Conservation (phyloP, 2,888 invertebrate species). For the Pristionchus maxplancki region DNA sequence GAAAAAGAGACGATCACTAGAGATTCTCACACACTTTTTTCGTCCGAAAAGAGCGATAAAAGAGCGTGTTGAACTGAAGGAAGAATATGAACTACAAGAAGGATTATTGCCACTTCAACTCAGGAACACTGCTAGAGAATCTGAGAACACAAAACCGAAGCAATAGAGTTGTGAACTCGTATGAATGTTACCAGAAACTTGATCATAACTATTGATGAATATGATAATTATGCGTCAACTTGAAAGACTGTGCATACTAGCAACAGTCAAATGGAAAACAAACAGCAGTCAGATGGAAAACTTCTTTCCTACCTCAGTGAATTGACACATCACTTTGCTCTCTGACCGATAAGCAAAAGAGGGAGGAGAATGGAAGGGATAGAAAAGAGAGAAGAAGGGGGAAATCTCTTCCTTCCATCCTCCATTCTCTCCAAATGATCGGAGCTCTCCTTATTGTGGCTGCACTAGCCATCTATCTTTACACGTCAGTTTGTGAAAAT, state of each 20-base stretch:
- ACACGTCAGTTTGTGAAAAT: neutral
- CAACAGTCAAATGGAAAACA: too few species aligned
- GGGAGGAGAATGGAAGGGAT: constrained; percentile 3
- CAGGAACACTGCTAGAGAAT: neutral
- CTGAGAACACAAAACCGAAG: too few species aligned
- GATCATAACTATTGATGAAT: too few species aligned
- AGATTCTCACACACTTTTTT: neutral
- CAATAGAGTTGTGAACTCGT: too few species aligned
- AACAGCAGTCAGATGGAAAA: too few species aligned
- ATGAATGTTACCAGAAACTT: too few species aligned
- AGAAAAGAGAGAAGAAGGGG: neutral
- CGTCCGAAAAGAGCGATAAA: neutral
- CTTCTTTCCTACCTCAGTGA: neutral
- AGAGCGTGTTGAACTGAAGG: neutral
- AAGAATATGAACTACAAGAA: neutral
- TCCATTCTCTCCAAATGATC: constrained; percentile 24
- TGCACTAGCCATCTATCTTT: neutral
- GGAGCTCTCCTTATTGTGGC: constrained; percentile 14
- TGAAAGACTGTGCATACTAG: too few species aligned
- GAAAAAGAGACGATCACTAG: neutral
- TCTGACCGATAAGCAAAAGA: constrained; percentile 12
- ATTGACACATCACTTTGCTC: neutral
- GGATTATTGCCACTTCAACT: neutral
- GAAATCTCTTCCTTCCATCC: neutral
- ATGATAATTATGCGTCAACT: neutral